A percentile compares a stretch with the other conserved stretches of the same genome.
phyloP scores from a whole-genome alignment of 2,113 vertebrate species.

The Dasyprocta punctata region DNA sequence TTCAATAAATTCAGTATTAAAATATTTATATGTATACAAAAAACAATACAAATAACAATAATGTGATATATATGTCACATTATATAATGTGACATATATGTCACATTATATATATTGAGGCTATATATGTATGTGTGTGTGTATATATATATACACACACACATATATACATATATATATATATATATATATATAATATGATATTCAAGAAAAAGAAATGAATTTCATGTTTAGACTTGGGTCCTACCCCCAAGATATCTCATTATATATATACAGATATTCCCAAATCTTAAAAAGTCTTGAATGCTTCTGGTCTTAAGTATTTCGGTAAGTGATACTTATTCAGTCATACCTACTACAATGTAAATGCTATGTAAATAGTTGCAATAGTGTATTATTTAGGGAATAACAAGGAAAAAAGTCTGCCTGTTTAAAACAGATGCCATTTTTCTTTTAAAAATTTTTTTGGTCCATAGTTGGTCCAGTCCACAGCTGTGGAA shows the following conservation, averaged over 20 bases:
- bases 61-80: no score
- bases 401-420: background rate
- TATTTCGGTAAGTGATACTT: background rate
- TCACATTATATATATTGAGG: no score
- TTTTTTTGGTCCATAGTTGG: background rate
- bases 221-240: background rate
- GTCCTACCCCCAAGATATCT: background rate
- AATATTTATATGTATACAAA: no score
- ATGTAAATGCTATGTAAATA: background rate
- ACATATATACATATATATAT: background rate
- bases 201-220: background rate
- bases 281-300: background rate
- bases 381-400: background rate
- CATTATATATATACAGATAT: background rate
- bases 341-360: background rate
- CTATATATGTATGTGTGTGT: no score
- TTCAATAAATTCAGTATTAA: no score
- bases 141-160: no score
- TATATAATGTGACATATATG: no score
- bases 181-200: background rate
- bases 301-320: background rate
- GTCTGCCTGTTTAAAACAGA: background rate
- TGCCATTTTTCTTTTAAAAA: background rate
- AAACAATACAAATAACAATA: no score
- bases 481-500: background rate